These are phyloP conservation scores for Smutsia temminckii DNA, from an alignment of 2,797 vertebrate genomes.

Conservation along the genomic window DNA sequence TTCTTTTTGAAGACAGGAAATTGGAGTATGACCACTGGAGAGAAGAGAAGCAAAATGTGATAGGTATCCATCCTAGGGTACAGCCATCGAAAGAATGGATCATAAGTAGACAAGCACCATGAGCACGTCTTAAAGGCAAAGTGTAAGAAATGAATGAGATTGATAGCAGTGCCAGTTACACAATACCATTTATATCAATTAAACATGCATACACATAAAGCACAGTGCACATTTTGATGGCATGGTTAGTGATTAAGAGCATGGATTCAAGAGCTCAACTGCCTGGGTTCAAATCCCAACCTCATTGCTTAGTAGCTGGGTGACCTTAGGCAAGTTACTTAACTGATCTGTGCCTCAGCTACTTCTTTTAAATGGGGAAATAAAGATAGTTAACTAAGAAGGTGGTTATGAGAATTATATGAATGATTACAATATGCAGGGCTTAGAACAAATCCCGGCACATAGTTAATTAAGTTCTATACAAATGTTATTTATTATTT, in stretches of 20 bases:
- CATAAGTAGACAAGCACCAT: background rate
- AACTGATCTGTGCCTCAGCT: background rate
- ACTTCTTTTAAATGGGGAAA: background rate
- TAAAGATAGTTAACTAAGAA: background rate
- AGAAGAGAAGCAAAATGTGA: background rate
- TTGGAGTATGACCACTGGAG: background rate
- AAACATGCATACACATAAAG: background rate
- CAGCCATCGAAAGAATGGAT: background rate
- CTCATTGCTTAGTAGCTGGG: background rate
- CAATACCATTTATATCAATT: background rate
- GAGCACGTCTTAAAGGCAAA: conserved; percentile 30
- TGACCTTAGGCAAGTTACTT: background rate
- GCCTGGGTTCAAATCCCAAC: conserved; percentile 8
- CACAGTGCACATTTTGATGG: background rate
- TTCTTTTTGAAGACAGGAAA: conserved; percentile 57
- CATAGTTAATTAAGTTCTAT: background rate
- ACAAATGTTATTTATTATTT: background rate
- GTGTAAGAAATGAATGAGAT: background rate
- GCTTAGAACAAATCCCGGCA: background rate
- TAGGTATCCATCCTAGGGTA: background rate
- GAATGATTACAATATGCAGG: background rate
- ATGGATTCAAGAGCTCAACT: background rate
- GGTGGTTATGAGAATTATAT: background rate
- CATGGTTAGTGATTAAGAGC: background rate
- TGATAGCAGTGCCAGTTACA: background rate